phyloP scores from a whole-genome alignment of 2,797 vertebrate species.

The Manis javanica region DNA sequence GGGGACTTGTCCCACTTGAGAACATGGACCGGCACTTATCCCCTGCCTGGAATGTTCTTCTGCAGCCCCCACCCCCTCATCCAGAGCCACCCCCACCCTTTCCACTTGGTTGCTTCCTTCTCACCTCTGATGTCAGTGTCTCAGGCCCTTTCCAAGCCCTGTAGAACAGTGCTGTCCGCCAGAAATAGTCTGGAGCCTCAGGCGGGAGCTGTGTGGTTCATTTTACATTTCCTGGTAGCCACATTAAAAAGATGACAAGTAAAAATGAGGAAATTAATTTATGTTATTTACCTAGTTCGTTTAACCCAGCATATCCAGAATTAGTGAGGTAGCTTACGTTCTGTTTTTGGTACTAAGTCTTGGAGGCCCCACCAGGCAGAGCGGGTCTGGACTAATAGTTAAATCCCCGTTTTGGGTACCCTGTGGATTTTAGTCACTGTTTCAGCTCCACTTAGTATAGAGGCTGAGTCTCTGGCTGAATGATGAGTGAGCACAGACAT shows the following conservation, averaged over 20 bases:
- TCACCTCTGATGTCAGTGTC: not conserved
- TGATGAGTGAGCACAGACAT: not conserved
- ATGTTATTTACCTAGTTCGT: not conserved
- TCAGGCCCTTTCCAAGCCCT: not conserved
- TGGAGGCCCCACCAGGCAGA: not conserved
- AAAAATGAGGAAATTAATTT: not conserved
- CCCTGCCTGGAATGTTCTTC: not conserved
- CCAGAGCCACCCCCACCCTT: no score
- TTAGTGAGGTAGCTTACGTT: not conserved
- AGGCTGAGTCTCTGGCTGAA: not conserved
- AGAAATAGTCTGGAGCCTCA: not conserved
- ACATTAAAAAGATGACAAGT: not conserved
- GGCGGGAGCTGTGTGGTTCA: not conserved
- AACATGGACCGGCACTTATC: accelerated
- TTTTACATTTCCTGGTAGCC: not conserved
- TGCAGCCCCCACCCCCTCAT: no score
- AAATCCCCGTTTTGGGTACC: accelerated
- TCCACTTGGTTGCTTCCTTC: not conserved
- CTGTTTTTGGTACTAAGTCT: not conserved
- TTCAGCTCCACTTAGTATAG: not conserved
- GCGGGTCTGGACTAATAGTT: not conserved
- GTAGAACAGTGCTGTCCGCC: not conserved
- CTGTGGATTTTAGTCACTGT: not conserved
- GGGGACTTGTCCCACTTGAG: not conserved
- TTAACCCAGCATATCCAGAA: not conserved